A percentile compares a stretch with the other conserved stretches of the same genome.
Conservation (phyloP, 2,888 invertebrate genomes). For the Cyrtodaria siliqua region DNA sequence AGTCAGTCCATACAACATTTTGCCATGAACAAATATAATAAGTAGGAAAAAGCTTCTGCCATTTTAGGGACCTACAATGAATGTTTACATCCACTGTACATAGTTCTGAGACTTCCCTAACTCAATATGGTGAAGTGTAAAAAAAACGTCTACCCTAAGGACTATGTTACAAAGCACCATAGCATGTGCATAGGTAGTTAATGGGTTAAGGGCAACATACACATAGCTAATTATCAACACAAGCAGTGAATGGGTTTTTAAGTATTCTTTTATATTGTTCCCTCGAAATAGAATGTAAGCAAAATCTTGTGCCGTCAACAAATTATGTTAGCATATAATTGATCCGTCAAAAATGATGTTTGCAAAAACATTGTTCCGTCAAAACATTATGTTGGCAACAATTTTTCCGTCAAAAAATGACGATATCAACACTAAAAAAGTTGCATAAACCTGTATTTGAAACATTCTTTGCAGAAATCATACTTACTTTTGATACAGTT, state of each 20-base stretch:
- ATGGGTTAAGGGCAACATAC: conserved; percentile 14
- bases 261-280: conserved; percentile 10
- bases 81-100: too few species aligned
- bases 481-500: too few species aligned
- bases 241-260: conserved; percentile 4
- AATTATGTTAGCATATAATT: conserved; percentile 26
- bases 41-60: too few species aligned
- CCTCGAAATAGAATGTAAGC: too few species aligned
- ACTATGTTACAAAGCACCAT: conserved; percentile 19
- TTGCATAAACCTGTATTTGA: too few species aligned
- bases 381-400: conserved; percentile 9
- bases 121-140: conserved; percentile 14
- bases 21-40: conserved; percentile 2
- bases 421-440: too few species aligned
- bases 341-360: conserved; percentile 90
- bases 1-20: conserved; percentile 8
- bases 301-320: too few species aligned
- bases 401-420: too few species aligned
- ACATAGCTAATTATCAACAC: conserved; percentile 12
- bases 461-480: too few species aligned
- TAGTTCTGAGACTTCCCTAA: conserved; percentile 17
- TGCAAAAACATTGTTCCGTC: conserved; percentile 1
- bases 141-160: not conserved
- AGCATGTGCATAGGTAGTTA: conserved; percentile 13
- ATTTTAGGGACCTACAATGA: too few species aligned